Percentiles rank a stretch among this genome's conserved stretches.
Conservation (phyloP, 2,888 invertebrate species). For the Bursaphelenchus okinawaensis region DNA sequence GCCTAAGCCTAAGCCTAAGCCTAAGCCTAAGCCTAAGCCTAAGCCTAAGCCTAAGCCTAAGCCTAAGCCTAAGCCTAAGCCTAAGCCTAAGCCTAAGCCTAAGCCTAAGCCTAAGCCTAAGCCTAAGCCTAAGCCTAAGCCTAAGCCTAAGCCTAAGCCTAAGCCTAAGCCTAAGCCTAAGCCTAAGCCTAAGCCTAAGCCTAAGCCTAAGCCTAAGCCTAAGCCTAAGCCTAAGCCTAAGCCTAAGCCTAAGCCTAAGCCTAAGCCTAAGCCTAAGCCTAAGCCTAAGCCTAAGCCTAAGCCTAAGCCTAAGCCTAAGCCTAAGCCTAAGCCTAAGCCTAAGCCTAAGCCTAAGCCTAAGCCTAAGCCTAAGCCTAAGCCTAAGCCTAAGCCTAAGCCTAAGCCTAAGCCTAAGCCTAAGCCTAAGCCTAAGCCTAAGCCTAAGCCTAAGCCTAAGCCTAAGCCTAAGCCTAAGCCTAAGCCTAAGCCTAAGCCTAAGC, state of each 20-base stretch:
- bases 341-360: too few species aligned
- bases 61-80: slow-evolving; percentile 5
- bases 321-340: slow-evolving; percentile 1
- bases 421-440: too few species aligned
- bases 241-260: background rate
- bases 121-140: slow-evolving; percentile 23
- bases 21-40: slow-evolving; percentile 23
- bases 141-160: slow-evolving; percentile 21
- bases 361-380: too few species aligned
- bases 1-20: slow-evolving; percentile 23
- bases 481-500: too few species aligned
- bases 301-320: too few species aligned
- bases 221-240: background rate
- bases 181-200: background rate
- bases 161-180: background rate
- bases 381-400: too few species aligned
- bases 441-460: too few species aligned
- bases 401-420: too few species aligned
- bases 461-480: too few species aligned
- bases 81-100: slow-evolving; percentile 19
- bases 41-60: slow-evolving; percentile 18
- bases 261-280: too few species aligned
- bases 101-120: slow-evolving; percentile 21
- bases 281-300: too few species aligned
- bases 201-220: background rate